Conservation (phyloP, 2,888 invertebrate species). For the Chorisops tibialis region DNA sequence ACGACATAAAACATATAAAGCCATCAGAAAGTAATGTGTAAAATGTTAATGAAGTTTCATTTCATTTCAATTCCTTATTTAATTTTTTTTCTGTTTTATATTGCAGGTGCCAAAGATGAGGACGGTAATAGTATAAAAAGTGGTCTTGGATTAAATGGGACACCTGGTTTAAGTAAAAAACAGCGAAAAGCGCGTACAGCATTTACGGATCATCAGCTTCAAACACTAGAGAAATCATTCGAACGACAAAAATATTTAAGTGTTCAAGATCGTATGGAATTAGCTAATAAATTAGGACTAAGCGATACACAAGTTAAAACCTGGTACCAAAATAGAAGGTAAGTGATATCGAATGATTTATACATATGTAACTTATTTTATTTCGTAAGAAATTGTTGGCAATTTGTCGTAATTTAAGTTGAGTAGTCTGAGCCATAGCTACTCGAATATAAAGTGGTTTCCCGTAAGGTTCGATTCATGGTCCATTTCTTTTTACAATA, state of each 20-base stretch:
- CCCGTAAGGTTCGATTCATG: too few species aligned
- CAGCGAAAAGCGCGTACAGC: constrained; percentile 96
- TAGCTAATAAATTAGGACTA: constrained; percentile 91
- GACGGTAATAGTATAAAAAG: constrained; percentile 59
- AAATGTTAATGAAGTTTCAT: too few species aligned
- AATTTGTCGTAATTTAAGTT: too few species aligned
- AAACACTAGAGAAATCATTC: constrained; percentile 94
- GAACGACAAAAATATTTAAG: constrained; percentile 95
- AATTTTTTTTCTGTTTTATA: neutral
- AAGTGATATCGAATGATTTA: constrained; percentile 44
- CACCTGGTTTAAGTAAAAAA: constrained; percentile 73
- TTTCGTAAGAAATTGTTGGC: neutral
- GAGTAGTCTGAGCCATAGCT: too few species aligned
- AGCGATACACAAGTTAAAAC: constrained; percentile 99
- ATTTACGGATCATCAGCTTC: constrained; percentile 97
- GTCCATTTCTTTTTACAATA: too few species aligned
- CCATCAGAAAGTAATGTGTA: too few species aligned
- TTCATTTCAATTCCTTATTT: too few species aligned
- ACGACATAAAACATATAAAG: too few species aligned
- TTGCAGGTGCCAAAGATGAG: constrained; percentile 79
- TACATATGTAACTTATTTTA: too few species aligned
- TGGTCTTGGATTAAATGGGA: constrained; percentile 46
- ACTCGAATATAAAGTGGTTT: too few species aligned
- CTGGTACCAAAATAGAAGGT: constrained; percentile 99
- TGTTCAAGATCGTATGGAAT: constrained; percentile 96